Percentiles rank a stretch among this genome's conserved stretches.
Evolutionary conservation across 1,140 invertebrate genomes (phyloP).

Genomic region (Delia radicum): DNA sequence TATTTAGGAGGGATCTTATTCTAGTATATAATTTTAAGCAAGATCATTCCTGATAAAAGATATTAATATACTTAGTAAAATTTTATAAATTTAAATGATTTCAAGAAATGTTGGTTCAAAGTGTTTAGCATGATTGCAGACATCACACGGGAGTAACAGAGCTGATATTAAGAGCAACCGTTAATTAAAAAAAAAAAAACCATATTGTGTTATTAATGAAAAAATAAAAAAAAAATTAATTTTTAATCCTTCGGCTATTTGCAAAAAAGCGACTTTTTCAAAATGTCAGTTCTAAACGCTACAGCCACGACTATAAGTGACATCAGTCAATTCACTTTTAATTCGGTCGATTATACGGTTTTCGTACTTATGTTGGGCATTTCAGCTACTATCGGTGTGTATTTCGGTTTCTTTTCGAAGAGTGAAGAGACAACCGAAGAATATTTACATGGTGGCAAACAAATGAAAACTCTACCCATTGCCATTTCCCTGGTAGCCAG

Average conservation of each 20-base stretch:
- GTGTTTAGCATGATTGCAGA: neutral
- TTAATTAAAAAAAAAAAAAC: neutral
- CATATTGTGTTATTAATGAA: neutral
- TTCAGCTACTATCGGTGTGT: slow-evolving; percentile 67
- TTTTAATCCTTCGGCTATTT: neutral
- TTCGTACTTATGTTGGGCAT: slow-evolving; percentile 64
- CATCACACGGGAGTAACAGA: neutral
- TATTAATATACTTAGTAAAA: neutral
- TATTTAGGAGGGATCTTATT: neutral
- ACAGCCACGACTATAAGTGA: slow-evolving; percentile 25
- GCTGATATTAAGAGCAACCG: neutral
- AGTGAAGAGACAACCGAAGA: slow-evolving; percentile 61
- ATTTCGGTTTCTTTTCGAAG: slow-evolving; percentile 59
- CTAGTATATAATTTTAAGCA: neutral
- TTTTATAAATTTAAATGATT: neutral
- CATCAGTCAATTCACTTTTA: slow-evolving; percentile 51
- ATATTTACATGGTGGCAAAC: slow-evolving; percentile 64
- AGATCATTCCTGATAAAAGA: neutral
- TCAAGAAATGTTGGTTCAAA: neutral
- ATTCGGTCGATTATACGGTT: slow-evolving; percentile 61
- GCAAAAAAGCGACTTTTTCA: neutral
- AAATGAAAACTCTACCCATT: slow-evolving; percentile 66
- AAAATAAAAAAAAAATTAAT: neutral
- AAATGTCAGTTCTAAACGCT: slow-evolving; percentile 38
- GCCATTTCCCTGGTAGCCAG: slow-evolving; percentile 69